phyloP scores from a whole-genome alignment of 2,797 vertebrate species.

The Danio jaintianensis region DNA sequence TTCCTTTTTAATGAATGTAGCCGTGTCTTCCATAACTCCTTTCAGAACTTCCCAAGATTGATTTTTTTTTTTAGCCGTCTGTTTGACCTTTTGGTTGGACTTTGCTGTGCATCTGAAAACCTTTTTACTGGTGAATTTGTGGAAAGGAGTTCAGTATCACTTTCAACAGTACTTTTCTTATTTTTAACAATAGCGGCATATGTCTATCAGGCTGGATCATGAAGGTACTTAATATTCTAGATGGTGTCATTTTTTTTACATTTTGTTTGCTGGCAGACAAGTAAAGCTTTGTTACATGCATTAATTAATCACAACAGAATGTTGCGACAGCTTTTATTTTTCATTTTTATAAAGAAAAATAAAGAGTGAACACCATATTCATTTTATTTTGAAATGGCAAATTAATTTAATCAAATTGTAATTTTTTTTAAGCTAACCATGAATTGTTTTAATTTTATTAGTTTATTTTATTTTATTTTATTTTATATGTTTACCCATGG shows the following conservation, averaged over 20 bases:
- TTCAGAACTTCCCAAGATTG: slow-evolving; percentile 28
- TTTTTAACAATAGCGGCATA: not conserved
- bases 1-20: slow-evolving; percentile 45
- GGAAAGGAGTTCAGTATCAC: not conserved
- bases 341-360: too few relatives aligned
- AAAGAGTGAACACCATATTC: too few relatives aligned
- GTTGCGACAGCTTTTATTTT: too few relatives aligned
- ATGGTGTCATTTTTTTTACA: too few relatives aligned
- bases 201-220: not conserved
- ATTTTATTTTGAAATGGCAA: too few relatives aligned
- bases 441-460: too few relatives aligned
- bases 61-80: slow-evolving; percentile 14
- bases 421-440: too few relatives aligned
- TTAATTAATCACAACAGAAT: too few relatives aligned
- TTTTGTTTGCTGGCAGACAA: too few relatives aligned
- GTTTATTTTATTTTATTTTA: too few relatives aligned
- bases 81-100: not conserved
- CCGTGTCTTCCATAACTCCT: slow-evolving; percentile 20
- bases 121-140: slow-evolving; percentile 11
- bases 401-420: too few relatives aligned
- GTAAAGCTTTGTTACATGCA: too few relatives aligned
- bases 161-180: not conserved
- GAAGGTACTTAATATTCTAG: not conserved
- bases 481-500: not conserved
- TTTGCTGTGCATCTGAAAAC: not conserved